Evolutionary conservation across 2,797 vertebrate species (phyloP).

Genomic region (Megaceryle alcyon): DNA sequence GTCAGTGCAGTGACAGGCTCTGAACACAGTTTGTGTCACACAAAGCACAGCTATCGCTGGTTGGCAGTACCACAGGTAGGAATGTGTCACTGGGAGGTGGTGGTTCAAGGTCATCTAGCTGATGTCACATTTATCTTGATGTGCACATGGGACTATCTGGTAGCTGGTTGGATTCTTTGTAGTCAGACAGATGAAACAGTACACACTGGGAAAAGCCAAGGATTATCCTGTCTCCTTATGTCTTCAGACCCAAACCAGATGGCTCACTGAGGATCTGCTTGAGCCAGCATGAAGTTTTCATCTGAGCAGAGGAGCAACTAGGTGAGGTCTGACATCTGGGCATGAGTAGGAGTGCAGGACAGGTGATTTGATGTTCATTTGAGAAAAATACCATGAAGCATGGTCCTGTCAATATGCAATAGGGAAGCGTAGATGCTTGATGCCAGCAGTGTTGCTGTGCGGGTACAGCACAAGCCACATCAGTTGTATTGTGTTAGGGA

Average conservation of each 20-base stretch:
- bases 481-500: background rate
- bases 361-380: background rate
- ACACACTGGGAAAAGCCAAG: background rate
- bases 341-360: background rate
- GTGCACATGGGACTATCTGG: background rate
- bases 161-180: background rate
- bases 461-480: background rate
- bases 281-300: background rate
- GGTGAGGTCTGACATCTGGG: background rate
- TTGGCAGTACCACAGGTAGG: background rate
- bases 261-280: background rate
- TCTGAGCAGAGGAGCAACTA: background rate
- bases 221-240: background rate
- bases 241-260: constrained; percentile 12
- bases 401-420: background rate
- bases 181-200: background rate
- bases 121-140: background rate
- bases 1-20: background rate
- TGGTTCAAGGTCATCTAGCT: background rate
- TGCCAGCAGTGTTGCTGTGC: background rate
- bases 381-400: background rate
- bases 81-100: background rate
- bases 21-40: background rate
- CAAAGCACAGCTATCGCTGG: background rate
- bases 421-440: background rate